Evolutionary conservation across 2,113 vertebrate genomes (phyloP), one percentile per base, ranked within the genome.

Genomic region (Synchiropus splendidus): DNA sequence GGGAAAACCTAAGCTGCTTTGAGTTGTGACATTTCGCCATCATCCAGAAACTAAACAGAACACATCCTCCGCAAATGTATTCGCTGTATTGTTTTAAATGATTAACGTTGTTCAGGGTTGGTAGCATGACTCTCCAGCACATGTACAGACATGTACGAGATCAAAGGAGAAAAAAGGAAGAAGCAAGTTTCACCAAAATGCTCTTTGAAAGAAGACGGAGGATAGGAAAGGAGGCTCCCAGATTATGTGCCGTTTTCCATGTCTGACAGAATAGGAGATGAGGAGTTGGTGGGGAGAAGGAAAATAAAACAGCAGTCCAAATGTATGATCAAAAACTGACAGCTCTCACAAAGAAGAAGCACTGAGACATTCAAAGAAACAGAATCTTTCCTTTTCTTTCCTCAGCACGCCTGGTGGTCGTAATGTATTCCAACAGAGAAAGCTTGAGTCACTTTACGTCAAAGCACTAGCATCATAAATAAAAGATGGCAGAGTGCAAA

Each of bases 191-290:
- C 16, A 49, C 63, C 57, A 58, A 71, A 79, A 74, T 30, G 54
- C 44, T 58, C 70, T 75, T 66, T 75, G 42, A 63, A 77, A 71
- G 58, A 71, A 71, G 60, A 70, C 40, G 53, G 34, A 62, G 46
- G 9, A 9, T 9, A 14, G 51, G 45, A 49, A 56, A 50, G 51
- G 51, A 54, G 41, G 65, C 39, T 65, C 54, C 75, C 30, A 43
- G 70, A 67, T 65, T 41, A 67, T 71, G 58, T 72, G 67, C 58
- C 70, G 66, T 62, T 70, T 70, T 52, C 49, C 42, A 58, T 56
- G 58, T 74, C 49, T 38, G 64, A 65, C 39, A 66, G 66, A 36
- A 62, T 36, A 31, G 45, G 64, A 67, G 46, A 62, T 31, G 55
- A 57, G 55, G 49, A 42, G 35, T 30, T 54, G 43, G 50, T 58